These are phyloP conservation scores for Quadroppia sp. DNA, from an alignment of 2,888 invertebrate genomes.

Conservation along the genomic window DNA sequence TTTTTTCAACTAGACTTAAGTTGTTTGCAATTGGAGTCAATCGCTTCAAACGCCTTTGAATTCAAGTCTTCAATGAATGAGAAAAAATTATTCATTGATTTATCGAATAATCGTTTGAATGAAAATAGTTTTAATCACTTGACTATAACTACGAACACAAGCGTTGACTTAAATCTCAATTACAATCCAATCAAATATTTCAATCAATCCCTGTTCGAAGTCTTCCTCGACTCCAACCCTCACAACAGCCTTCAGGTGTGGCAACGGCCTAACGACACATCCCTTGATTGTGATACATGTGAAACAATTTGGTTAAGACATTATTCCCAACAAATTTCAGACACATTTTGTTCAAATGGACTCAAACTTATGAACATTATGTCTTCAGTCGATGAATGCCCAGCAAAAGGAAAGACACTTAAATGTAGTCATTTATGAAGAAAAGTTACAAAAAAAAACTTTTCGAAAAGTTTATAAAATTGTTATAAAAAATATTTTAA, in stretches of 20 bases:
- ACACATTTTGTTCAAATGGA: background rate
- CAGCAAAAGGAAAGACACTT: background rate
- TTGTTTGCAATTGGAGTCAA: slow-evolving; percentile 22
- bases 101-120: slow-evolving; percentile 5
- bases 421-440: too few relatives aligned
- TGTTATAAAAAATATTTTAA: too few relatives aligned
- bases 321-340: background rate
- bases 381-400: background rate
- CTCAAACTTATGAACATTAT: background rate
- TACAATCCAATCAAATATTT: slow-evolving; percentile 22
- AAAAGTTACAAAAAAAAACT: too few relatives aligned
- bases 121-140: background rate
- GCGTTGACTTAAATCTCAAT: slow-evolving; percentile 8
- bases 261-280: background rate
- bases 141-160: background rate
- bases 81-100: slow-evolving; percentile 18
- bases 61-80: background rate
- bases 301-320: slow-evolving; percentile 20
- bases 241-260: slow-evolving; percentile 1
- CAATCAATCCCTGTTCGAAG: slow-evolving; percentile 11
- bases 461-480: too few relatives aligned
- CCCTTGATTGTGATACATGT: slow-evolving; percentile 11
- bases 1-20: slow-evolving; percentile 12
- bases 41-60: slow-evolving; percentile 28
- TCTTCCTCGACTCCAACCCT: background rate